Conservation (phyloP, 2,113 vertebrate genomes). For the Amazona vittata region DNA sequence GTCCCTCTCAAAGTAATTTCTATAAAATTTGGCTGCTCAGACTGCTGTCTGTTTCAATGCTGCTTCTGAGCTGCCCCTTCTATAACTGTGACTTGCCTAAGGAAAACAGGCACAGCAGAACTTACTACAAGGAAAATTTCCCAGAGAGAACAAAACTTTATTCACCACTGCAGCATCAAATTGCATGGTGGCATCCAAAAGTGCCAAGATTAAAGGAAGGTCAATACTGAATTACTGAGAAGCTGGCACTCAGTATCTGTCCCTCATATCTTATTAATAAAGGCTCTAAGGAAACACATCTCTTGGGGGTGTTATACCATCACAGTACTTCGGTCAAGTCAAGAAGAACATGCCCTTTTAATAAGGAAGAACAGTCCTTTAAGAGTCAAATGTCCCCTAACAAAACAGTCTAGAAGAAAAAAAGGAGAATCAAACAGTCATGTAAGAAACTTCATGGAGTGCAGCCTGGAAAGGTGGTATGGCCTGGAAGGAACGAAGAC, state of each 20-base stretch:
- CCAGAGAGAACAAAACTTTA: not conserved
- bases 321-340: not conserved
- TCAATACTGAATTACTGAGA: not conserved
- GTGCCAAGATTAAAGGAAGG: not conserved
- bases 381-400: not conserved
- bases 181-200: not conserved
- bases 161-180: not conserved
- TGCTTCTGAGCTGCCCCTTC: not conserved
- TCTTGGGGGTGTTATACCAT: not conserved
- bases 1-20: not conserved
- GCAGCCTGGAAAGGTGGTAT: not conserved
- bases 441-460: not conserved
- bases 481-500: not conserved
- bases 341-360: not conserved
- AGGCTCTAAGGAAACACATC: not conserved
- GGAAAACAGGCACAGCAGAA: not conserved
- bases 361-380: not conserved
- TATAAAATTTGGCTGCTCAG: not conserved
- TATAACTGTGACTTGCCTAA: rapidly evolving
- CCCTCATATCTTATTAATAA: not conserved
- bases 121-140: not conserved
- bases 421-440: not conserved
- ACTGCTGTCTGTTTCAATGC: not conserved
- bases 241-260: rapidly evolving
- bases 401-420: not conserved